Evolutionary conservation across 2,888 invertebrate genomes (phyloP).

Genomic region (Eupithecia insigniata): DNA sequence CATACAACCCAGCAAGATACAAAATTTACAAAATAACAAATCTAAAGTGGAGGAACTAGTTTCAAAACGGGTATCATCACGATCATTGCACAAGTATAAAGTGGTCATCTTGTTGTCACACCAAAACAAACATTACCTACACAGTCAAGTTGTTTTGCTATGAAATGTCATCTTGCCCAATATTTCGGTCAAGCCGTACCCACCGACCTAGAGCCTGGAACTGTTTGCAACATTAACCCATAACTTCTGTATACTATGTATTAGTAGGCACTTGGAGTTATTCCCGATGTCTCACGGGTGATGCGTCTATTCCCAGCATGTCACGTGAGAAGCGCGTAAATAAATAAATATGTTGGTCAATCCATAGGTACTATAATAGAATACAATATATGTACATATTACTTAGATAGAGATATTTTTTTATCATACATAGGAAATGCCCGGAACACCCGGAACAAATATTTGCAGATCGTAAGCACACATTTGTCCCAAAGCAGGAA

Average conservation of each 20-base stretch:
- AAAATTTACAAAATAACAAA: neutral
- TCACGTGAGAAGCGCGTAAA: too few species aligned
- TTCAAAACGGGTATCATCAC: conserved; percentile 11
- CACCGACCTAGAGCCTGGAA: neutral
- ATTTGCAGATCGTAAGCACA: too few species aligned
- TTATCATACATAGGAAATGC: too few species aligned
- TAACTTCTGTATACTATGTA: neutral
- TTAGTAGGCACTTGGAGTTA: neutral
- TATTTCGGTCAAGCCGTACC: neutral
- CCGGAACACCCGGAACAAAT: too few species aligned
- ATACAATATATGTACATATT: too few species aligned
- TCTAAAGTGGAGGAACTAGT: neutral
- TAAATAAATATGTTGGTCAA: too few species aligned
- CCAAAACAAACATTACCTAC: conserved; percentile 22
- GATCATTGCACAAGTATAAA: conserved; percentile 20
- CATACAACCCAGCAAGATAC: neutral
- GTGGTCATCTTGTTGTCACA: conserved; percentile 17
- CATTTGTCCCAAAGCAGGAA: too few species aligned
- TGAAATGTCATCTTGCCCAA: conserved; percentile 23
- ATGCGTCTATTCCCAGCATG: neutral
- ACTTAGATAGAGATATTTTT: too few species aligned
- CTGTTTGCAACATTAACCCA: neutral
- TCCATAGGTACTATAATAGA: too few species aligned
- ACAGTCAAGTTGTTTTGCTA: conserved; percentile 9
- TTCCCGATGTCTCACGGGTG: neutral